phyloP scores from a whole-genome alignment of 2,888 invertebrate species.

The Achlya flavicornis region DNA sequence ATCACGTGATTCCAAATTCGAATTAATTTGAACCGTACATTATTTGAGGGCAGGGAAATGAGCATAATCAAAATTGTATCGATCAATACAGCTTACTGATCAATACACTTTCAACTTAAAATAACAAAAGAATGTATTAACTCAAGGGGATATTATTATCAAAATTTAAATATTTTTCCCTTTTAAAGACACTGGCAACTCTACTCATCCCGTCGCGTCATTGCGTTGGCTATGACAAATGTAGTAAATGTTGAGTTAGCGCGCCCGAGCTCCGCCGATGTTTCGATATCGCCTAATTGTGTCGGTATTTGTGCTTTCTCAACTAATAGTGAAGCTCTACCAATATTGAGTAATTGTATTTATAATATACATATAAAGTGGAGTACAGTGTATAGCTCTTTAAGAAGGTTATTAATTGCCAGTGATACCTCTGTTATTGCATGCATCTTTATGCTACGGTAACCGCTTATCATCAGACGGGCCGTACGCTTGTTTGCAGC shows the following conservation, averaged over 20 bases:
- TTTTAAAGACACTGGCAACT: background rate
- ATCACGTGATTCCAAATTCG: no score
- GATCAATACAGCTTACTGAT: background rate
- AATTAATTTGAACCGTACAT: no score
- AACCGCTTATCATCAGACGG: no score
- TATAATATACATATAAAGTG: background rate
- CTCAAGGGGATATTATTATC: background rate
- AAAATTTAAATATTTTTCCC: background rate
- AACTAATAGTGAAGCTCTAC: slow-evolving; percentile 47
- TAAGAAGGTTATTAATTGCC: no score
- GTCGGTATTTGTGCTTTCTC: slow-evolving; percentile 59
- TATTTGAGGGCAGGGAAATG: no score
- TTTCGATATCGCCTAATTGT: slow-evolving; percentile 74
- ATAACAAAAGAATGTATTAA: no score
- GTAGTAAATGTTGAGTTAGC: slow-evolving; percentile 70
- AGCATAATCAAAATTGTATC: background rate
- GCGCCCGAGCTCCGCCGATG: slow-evolving; percentile 50
- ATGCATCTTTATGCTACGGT: no score
- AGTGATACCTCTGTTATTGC: no score
- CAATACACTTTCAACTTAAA: background rate
- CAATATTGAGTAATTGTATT: background rate
- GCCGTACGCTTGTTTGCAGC: no score
- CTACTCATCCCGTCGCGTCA: slow-evolving; percentile 32
- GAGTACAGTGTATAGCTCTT: no score
- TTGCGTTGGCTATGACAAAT: slow-evolving; percentile 68